Percentiles rank a stretch among this genome's conserved stretches.
These are phyloP conservation scores for Mungos mungo DNA, from an alignment of 2,113 vertebrate species.

Conservation along the genomic window DNA sequence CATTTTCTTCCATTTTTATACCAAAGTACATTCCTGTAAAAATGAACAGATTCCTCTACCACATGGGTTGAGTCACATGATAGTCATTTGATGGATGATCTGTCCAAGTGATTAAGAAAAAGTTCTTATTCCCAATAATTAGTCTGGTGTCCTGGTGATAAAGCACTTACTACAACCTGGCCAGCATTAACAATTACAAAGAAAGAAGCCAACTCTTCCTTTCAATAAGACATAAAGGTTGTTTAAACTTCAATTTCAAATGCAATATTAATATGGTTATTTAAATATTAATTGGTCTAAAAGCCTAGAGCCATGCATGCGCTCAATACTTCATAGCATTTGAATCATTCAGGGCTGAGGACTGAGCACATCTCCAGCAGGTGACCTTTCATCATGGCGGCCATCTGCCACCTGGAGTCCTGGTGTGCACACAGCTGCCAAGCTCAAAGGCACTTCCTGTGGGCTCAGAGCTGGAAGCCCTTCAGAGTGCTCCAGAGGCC, in stretches of 20 bases:
- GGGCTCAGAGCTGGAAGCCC: background rate
- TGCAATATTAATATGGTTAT: constrained; percentile 75
- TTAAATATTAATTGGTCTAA: constrained; percentile 80
- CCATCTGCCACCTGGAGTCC: background rate
- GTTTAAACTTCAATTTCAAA: constrained; percentile 66
- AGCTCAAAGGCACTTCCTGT: background rate
- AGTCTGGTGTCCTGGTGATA: background rate
- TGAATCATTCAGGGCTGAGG: constrained; percentile 47
- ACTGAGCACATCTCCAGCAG: background rate
- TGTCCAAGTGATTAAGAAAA: constrained; percentile 16
- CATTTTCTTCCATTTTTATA: constrained; percentile 7
- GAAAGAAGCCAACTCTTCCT: constrained; percentile 15
- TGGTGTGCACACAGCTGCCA: background rate
- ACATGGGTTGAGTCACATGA: background rate
- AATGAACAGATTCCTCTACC: constrained; percentile 7
- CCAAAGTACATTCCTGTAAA: background rate
- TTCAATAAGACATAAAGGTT: constrained; percentile 61
- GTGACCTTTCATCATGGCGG: constrained; percentile 25
- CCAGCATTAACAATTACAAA: background rate
- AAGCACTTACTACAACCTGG: background rate
- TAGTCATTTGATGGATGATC: background rate
- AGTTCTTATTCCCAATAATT: background rate
- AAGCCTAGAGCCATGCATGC: constrained; percentile 34
- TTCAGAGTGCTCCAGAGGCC: constrained; percentile 3
- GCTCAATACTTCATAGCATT: constrained; percentile 66